Percentiles rank a stretch among this genome's conserved stretches.
These are phyloP conservation scores for Gymnocheta viridis DNA, from an alignment of 2,888 invertebrate genomes.

Conservation along the genomic window DNA sequence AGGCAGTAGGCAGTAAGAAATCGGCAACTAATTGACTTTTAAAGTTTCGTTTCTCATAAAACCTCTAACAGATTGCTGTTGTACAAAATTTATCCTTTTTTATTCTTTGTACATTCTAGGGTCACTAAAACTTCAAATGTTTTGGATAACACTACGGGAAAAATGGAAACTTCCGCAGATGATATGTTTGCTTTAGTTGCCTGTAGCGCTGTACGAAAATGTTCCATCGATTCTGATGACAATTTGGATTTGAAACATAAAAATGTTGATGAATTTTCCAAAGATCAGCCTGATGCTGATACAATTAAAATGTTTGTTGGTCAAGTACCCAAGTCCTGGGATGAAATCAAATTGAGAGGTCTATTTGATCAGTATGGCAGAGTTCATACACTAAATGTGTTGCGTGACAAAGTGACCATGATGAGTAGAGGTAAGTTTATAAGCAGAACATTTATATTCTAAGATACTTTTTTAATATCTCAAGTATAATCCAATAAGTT, in stretches of 20 bases:
- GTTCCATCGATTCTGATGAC: constrained; percentile 38
- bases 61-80: not conserved
- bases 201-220: constrained; percentile 46
- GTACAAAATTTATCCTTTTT: not conserved
- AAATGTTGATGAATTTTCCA: constrained; percentile 74
- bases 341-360: constrained; percentile 94
- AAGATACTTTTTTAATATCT: not conserved
- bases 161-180: constrained; percentile 48
- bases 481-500: not conserved
- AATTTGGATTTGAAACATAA: constrained; percentile 59
- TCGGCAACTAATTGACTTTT: constrained; percentile 46
- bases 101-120: not conserved
- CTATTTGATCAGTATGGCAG: constrained; percentile 98
- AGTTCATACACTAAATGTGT: constrained; percentile 98
- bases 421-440: constrained; percentile 94
- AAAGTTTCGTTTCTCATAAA: constrained; percentile 13
- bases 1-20: not conserved
- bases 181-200: constrained; percentile 68
- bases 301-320: constrained; percentile 99
- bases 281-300: constrained; percentile 96
- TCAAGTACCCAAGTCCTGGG: constrained; percentile 98
- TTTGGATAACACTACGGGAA: constrained; percentile 14
- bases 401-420: constrained; percentile 98
- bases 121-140: not conserved
- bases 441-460: not conserved